Evolutionary conservation across 2,797 vertebrate genomes (phyloP), one percentile per base, ranked within the genome.

Genomic region (Vipera latastei): DNA sequence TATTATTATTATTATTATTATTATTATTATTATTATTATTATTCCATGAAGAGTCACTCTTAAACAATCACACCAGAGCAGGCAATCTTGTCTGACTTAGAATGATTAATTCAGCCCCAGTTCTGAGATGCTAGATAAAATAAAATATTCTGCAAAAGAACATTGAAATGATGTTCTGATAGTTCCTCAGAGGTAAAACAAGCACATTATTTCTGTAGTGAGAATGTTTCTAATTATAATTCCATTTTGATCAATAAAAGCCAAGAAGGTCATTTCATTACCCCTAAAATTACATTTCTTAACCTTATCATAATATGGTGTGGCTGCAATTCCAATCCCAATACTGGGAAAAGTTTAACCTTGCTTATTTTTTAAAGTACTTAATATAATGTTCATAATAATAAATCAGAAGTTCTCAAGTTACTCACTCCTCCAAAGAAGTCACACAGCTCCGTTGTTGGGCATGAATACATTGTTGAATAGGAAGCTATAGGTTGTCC

Each of bases 251-350:
- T 96, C 97, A 97, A 97, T 96, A 3, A 3, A 90, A 63, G 93
- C 91, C 95, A 97, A 94, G 95, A 97, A 97, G 96, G 95, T 92
- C 94, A 93, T 96, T 96, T 96, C 96, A 97, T 97, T 97, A 97
- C 92, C 95, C 97, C 94, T 96, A 97, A 98, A 97, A 96, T 96
- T 97, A 97, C 96, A 95, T 97, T 97, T 97, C 97, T 97, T 97
- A 97, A 95, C 96, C 95, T 78, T 92, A 60, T 93, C 93, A 92
- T 96, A 96, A 96, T 63, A 94, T 97, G 96, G 96, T 97, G 95
- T 96, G 95, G 96, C 96, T 96, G 91, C 95, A 97, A 95, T 90
- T 97, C 96, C 96, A 96, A 95, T 96, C 93, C 94, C 96, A 97
- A 96, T 94, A 96, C 18, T 78, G 95, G 96, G 96, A 95, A 94